Base-by-base conservation (phyloP, 2,797 vertebrate genomes). In the Urophycis tenuis region DNA sequence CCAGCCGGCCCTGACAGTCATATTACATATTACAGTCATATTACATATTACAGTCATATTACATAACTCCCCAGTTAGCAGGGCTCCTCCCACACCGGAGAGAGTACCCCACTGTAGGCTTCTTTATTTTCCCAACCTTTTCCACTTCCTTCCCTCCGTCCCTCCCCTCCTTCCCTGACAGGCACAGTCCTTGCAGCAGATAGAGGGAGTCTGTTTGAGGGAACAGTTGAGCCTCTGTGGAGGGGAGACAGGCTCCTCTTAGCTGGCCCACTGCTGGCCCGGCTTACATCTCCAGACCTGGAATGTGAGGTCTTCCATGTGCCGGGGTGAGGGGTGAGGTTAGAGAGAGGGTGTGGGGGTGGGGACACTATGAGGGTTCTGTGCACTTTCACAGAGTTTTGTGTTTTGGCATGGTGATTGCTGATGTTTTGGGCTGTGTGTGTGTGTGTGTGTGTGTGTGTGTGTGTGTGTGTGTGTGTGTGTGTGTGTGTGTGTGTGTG, bases 41-140 rank as follows among this genome's bases (percentile, higher is more conserved):
- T n/a, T n/a, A n/a, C n/a, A n/a, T n/a, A n/a, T n/a, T n/a, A 90
- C 92, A 93, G 92, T 93, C 91, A 91, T 89, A 91, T 94, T 94
- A 93, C 93, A 94, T 94, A 94, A 94, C 89, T 90, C 87, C 89
- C 91, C 88, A 25, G 88, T 85, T 87, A 49, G 78, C 86, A 84
- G 87, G 87, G 31, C 84, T 85, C 82, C 14, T 85, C 89, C 89
- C 83, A 73, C 86, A 83, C 85, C 77, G 90, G 90, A 93, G 92
- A 92, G 90, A 91, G 90, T 81, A 94, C 93, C 93, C 92, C 93
- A 93, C 92, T 93, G 92, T 92, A 87, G 83, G 92, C 93, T 94
- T 94, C 94, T 93, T 94, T 94, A 90, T 86, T 93, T 91, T 85
- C 87, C 85, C 81, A 84, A 83, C 87, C 87, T 89, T 89, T 81